A percentile compares a stretch with the other conserved stretches of the same genome.
phyloP scores from a whole-genome alignment of 1,140 invertebrate genomes.

The Zaprionus vittiger region DNA sequence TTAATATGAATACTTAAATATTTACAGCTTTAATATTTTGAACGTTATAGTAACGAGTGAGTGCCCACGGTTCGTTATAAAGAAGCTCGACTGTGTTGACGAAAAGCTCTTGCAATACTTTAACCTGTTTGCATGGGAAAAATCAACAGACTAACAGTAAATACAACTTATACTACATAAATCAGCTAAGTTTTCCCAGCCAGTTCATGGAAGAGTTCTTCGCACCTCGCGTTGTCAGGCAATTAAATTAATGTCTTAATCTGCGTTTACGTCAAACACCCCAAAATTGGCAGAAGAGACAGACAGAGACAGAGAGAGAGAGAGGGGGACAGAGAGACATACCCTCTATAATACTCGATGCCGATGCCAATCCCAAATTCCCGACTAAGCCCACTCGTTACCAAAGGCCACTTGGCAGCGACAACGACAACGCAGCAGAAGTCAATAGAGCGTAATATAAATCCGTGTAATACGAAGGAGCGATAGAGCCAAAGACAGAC shows the following conservation, averaged over 20 bases:
- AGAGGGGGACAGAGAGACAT: slow-evolving; percentile 21
- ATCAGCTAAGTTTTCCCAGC: slow-evolving; percentile 45
- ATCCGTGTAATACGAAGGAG: slow-evolving; percentile 71
- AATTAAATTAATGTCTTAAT: slow-evolving; percentile 83
- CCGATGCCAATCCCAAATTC: slow-evolving; percentile 24
- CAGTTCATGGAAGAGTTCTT: slow-evolving; percentile 9
- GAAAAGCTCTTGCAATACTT: neutral
- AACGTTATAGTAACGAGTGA: neutral
- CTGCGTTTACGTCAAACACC: slow-evolving; percentile 80
- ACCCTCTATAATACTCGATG: slow-evolving; percentile 28
- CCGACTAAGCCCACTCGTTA: slow-evolving; percentile 59
- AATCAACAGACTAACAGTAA: slow-evolving; percentile 55
- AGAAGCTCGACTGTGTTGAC: neutral
- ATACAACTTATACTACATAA: slow-evolving; percentile 34
- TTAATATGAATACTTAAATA: neutral
- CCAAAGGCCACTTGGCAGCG: slow-evolving; percentile 69
- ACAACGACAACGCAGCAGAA: slow-evolving; percentile 59
- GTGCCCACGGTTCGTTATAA: neutral
- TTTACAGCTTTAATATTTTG: neutral
- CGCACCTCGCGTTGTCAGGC: slow-evolving; percentile 59
- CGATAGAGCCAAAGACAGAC: neutral
- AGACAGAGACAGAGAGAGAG: neutral
- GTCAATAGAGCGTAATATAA: slow-evolving; percentile 84
- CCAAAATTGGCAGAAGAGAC: slow-evolving; percentile 38
- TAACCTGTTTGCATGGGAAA: slow-evolving; percentile 57